A percentile compares a stretch with the other conserved stretches of the same genome.
Evolutionary conservation across 2,797 vertebrate species (phyloP).

Genomic region (Lepidocolaptes lacrymiger): DNA sequence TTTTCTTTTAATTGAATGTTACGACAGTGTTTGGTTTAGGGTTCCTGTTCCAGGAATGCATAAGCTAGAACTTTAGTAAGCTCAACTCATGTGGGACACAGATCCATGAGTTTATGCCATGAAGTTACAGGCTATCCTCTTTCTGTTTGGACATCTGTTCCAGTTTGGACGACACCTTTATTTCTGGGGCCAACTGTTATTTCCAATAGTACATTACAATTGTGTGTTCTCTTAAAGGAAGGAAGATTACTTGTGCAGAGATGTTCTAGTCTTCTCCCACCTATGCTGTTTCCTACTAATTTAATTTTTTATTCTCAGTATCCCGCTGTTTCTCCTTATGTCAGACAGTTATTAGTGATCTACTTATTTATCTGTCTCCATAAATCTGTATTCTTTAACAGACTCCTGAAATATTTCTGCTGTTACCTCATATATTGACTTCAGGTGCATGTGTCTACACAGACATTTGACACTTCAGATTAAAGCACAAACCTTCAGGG

Average conservation of each 20-base stretch:
- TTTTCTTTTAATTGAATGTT: not conserved
- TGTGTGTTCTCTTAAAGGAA: not conserved
- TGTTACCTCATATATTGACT: not conserved
- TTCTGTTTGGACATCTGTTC: not conserved
- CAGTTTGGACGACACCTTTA: not conserved
- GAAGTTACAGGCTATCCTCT: not conserved
- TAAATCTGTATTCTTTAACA: not conserved
- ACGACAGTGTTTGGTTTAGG: not conserved
- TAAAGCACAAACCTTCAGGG: not conserved
- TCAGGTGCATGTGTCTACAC: rapidly evolving
- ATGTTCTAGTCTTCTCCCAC: not conserved
- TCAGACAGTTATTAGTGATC: not conserved
- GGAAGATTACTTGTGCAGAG: not conserved
- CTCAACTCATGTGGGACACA: not conserved
- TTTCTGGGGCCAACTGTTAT: not conserved
- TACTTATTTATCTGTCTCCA: not conserved
- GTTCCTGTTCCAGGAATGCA: not conserved
- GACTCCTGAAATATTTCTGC: not conserved
- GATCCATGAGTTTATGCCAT: not conserved
- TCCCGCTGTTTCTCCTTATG: not conserved
- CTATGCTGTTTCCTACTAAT: not conserved
- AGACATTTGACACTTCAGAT: not conserved
- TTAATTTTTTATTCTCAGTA: not conserved
- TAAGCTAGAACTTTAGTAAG: not conserved
- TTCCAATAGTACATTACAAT: not conserved